Conservation (phyloP, 2,888 invertebrate genomes). For the Deroplatys truncata region DNA sequence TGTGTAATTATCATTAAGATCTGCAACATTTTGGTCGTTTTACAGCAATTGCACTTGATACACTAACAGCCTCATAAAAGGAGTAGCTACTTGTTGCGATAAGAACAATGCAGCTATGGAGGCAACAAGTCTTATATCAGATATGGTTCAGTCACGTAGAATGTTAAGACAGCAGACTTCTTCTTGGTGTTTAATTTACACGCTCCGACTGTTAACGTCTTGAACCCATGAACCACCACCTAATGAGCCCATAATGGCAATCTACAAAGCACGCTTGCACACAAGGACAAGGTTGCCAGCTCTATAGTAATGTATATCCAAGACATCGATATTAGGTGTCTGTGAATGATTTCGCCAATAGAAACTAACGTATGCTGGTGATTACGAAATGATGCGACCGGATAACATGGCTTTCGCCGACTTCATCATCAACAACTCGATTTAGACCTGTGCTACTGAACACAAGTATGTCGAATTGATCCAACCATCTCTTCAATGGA, state of each 20-base stretch:
- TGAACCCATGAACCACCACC: background rate
- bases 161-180: background rate
- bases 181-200: background rate
- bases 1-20: too few relatives aligned
- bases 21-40: too few relatives aligned
- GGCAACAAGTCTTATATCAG: background rate
- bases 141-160: background rate
- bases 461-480: too few relatives aligned
- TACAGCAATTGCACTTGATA: too few relatives aligned
- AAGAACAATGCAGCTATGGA: background rate
- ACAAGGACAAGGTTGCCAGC: background rate
- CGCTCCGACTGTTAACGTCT: background rate
- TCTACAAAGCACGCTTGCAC: background rate
- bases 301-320: background rate
- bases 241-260: background rate
- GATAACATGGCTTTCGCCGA: too few relatives aligned
- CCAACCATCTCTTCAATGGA: too few relatives aligned
- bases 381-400: too few relatives aligned
- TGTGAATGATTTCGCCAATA: too few relatives aligned
- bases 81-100: background rate
- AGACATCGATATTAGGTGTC: too few relatives aligned
- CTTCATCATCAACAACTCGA: too few relatives aligned
- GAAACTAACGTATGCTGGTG: too few relatives aligned
- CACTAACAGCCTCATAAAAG: background rate
- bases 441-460: too few relatives aligned